Evolutionary conservation across 2,113 vertebrate genomes (phyloP), one percentile per base, ranked within the genome.

Genomic region (Oryzias woworae): DNA sequence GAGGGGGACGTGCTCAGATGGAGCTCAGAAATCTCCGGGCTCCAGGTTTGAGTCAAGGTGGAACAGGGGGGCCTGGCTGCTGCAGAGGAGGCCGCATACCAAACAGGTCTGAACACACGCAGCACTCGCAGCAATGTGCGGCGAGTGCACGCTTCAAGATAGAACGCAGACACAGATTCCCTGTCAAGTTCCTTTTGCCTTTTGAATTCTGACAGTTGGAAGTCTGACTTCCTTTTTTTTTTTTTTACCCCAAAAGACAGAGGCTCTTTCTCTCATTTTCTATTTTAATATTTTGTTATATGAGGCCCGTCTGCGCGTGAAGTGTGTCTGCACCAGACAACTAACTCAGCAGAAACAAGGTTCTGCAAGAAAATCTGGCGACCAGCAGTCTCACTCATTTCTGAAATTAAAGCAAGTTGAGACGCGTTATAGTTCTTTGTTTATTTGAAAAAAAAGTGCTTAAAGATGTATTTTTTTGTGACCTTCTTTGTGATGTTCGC

Each of bases 61-160:
- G 55, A 80, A 62, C 54, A 62, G 66, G 71, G 71, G 67, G 75
- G 83, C 70, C 53, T 43, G 64, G 69, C 67, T 83, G 77, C 20
- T 75, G 47, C 67, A 72, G 57, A 81, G 60, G 61, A 85, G 70
- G 56, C 70, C 77, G 79, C 90, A 92, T 92, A 87, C 90, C 89
- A 81, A 91, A 87, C 90, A 92, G 85, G 90, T 90, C 90, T 87
- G 85, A 85, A 90, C 91, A 90, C 81, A 91, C 73, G 80, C 80
- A 50, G 42, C 24, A 82, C 77, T 88, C 76, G 82, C 76, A 78
- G 71, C 59, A 72, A 43, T 72, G 56, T 26, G 49, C 41, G 70
- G 36, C 69, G 62, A 31, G 65, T 85, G 62, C 75, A 84, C 64
- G 66, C 77, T 77, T 64, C 49, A 22, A 70, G 61, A 80, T 43